Percentiles rank a stretch among this genome's conserved stretches.
Evolutionary conservation across 1,140 invertebrate species (phyloP).

Genomic region (Brachionus sp.): DNA sequence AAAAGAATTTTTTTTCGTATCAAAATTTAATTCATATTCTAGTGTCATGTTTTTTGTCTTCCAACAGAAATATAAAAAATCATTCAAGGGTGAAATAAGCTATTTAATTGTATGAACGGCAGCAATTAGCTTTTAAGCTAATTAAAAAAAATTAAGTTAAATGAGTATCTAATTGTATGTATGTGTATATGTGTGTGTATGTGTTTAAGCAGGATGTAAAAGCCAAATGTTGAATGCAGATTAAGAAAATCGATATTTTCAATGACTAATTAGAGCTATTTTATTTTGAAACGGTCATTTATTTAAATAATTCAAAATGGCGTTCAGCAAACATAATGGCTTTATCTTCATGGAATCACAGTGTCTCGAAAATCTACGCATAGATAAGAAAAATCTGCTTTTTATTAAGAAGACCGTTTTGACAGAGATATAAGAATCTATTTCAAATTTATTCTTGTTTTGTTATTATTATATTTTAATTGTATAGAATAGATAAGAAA

Average conservation of each 20-base stretch:
- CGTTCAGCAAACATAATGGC: background rate
- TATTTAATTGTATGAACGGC: background rate
- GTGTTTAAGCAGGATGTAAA: background rate
- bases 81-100: background rate
- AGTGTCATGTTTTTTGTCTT: background rate
- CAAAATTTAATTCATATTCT: background rate
- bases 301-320: constrained; percentile 11
- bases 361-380: constrained; percentile 7
- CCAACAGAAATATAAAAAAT: background rate
- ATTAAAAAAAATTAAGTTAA: background rate
- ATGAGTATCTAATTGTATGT: no score
- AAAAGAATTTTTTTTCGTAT: background rate
- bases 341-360: constrained; percentile 2
- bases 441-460: background rate
- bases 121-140: background rate
- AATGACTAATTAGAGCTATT: background rate
- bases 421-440: constrained; percentile 5
- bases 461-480: background rate
- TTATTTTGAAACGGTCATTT: constrained; percentile 19
- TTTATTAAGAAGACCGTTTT: background rate
- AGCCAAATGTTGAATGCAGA: background rate
- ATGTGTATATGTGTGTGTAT: background rate
- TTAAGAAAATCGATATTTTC: background rate
- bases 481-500: background rate
- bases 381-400: constrained; percentile 13